Percentiles rank a stretch among this genome's conserved stretches.
Conservation (phyloP, 2,888 invertebrate species). For the Bellardia bayeri region DNA sequence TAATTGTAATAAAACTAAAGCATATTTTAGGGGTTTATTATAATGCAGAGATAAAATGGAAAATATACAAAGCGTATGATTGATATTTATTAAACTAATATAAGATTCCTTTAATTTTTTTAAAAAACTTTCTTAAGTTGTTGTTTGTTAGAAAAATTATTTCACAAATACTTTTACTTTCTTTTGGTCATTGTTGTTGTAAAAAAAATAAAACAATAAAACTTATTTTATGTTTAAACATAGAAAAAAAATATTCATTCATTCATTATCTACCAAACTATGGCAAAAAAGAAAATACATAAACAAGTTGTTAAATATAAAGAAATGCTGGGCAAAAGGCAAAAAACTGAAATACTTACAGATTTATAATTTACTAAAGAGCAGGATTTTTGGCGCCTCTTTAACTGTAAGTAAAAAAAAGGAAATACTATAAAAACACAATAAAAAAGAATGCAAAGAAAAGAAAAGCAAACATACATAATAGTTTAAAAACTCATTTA, state of each 20-base stretch:
- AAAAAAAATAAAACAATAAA: neutral
- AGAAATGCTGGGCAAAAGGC: neutral
- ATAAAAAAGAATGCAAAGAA: neutral
- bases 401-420: neutral
- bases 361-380: constrained; percentile 22
- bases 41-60: too few relatives aligned
- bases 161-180: neutral
- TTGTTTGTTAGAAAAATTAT: too few relatives aligned
- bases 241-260: neutral
- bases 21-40: neutral
- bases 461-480: neutral
- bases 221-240: neutral
- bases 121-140: neutral
- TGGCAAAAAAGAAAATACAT: neutral
- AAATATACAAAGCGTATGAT: neutral
- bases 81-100: neutral
- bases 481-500: constrained; percentile 9
- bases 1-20: neutral
- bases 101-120: neutral
- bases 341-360: neutral
- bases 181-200: neutral
- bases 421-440: neutral
- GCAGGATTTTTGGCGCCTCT: neutral
- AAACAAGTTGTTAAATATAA: neutral
- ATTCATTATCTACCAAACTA: neutral